phyloP scores from a whole-genome alignment of 2,113 vertebrate species.

The Mixornis gularis region DNA sequence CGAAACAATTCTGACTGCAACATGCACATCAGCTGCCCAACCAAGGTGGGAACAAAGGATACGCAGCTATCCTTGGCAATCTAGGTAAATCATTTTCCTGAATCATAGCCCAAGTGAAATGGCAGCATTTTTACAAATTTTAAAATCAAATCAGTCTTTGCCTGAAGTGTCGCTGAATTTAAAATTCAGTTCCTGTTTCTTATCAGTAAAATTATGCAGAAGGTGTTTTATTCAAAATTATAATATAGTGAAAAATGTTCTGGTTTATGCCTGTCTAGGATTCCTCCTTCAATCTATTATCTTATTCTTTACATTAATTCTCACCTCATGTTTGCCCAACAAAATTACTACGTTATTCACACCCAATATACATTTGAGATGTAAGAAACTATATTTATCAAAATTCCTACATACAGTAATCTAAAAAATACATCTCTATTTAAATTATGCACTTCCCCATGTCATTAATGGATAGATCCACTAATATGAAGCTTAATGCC shows the following conservation, averaged over 20 bases:
- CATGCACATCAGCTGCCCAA: background rate
- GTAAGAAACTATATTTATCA: background rate
- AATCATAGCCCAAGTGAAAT: background rate
- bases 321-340: background rate
- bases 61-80: background rate
- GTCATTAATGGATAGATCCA: background rate
- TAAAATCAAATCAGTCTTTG: background rate
- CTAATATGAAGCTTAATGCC: background rate
- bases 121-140: background rate
- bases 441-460: constrained; percentile 1
- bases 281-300: background rate
- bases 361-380: background rate
- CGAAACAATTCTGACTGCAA: background rate
- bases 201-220: background rate
- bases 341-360: background rate
- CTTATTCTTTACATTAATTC: constrained; percentile 11
- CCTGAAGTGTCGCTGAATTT: background rate
- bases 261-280: background rate
- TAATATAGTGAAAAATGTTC: background rate
- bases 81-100: background rate
- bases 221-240: background rate
- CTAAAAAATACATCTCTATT: background rate
- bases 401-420: background rate
- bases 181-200: background rate
- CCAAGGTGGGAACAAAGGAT: background rate